Percentiles rank a stretch among this genome's conserved stretches.
These are phyloP conservation scores for Hypsopygia costalis DNA, from an alignment of 2,888 invertebrate species.

Conservation along the genomic window DNA sequence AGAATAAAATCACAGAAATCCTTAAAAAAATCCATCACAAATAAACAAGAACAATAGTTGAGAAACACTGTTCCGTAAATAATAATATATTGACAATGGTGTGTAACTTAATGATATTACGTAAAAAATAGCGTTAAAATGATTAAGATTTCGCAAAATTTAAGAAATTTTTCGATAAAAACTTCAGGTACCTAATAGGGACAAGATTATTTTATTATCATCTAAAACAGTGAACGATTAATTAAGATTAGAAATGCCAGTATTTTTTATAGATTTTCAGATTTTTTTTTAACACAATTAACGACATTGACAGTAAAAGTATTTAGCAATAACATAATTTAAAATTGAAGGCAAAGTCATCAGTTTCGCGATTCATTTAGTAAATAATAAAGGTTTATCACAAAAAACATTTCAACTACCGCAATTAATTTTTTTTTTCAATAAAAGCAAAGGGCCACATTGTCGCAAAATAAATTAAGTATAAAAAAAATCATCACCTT, in stretches of 20 bases:
- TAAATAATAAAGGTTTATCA: conserved; percentile 37
- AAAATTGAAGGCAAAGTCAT: too few relatives aligned
- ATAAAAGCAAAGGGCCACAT: too few relatives aligned
- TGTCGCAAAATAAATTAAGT: too few relatives aligned
- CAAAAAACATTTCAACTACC: conserved; percentile 50
- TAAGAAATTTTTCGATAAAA: conserved; percentile 42
- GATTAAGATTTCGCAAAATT: conserved; percentile 26
- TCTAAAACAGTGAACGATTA: conserved; percentile 23
- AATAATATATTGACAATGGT: conserved; percentile 33
- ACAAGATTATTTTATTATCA: conserved; percentile 39
- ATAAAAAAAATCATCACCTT: too few relatives aligned
- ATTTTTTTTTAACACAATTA: conserved; percentile 25
- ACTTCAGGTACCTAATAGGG: conserved; percentile 73
- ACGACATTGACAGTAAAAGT: conserved; percentile 16
- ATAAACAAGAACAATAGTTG: conserved; percentile 59
- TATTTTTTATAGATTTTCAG: conserved; percentile 16
- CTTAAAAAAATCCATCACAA: conserved; percentile 40
- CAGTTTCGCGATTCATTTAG: neutral
- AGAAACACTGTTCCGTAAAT: conserved; percentile 74
- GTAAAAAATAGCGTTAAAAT: conserved; percentile 14
- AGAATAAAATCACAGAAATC: conserved; percentile 62
- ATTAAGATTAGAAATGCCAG: conserved; percentile 13
- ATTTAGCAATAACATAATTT: conserved; percentile 11
- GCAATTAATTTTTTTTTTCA: conserved; percentile 20
- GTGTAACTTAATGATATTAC: conserved; percentile 25